Conservation (phyloP, 2,888 invertebrate genomes). For the Trissolcus brochymenae region DNA sequence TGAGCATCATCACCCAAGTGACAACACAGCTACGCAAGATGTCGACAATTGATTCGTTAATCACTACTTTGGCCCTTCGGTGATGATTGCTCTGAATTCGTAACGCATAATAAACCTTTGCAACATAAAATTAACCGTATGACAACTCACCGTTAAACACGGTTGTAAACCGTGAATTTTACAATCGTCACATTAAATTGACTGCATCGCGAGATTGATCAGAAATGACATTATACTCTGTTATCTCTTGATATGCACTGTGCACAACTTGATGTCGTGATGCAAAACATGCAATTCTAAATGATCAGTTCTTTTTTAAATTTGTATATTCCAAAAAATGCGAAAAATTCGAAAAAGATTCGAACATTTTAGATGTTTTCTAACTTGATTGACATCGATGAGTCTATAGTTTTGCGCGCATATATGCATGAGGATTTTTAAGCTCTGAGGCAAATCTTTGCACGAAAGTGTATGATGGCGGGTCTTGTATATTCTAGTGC, state of each 20-base stretch:
- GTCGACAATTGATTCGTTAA: conserved; percentile 24
- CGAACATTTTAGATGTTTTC: too few species aligned
- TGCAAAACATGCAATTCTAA: too few species aligned
- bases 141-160: not conserved
- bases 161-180: too few species aligned
- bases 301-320: too few species aligned
- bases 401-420: conserved; percentile 18
- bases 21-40: conserved; percentile 34
- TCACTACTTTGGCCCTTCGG: conserved; percentile 5
- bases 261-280: too few species aligned
- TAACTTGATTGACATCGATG: conserved; percentile 26
- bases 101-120: conserved; percentile 11
- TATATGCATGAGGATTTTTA: conserved; percentile 28
- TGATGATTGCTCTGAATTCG: conserved; percentile 24
- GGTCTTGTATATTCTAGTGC: conserved; percentile 42
- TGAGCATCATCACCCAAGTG: conserved; percentile 39
- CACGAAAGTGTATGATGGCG: conserved; percentile 32
- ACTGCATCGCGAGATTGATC: too few species aligned
- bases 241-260: too few species aligned
- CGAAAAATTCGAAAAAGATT: too few species aligned
- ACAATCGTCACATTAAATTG: too few species aligned
- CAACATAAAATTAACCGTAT: conserved; percentile 9
- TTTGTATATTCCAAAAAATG: too few species aligned
- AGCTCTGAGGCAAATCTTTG: conserved; percentile 21
- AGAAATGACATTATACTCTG: too few species aligned